Evolutionary conservation across 2,888 invertebrate genomes (phyloP).

Genomic region (Scaptomyza reducta): DNA sequence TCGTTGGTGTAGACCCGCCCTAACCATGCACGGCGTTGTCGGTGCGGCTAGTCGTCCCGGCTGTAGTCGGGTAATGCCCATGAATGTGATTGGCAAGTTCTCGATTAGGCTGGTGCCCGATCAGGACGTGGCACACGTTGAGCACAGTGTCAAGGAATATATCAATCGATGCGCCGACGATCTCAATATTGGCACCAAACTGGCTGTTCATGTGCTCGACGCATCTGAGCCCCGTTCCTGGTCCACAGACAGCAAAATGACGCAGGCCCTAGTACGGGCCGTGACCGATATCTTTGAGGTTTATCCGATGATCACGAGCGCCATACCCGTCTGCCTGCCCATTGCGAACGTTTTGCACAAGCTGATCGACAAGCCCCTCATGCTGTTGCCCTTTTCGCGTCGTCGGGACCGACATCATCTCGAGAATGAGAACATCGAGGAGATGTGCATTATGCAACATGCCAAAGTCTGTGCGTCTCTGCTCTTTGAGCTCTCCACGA

Average conservation of each 20-base stretch:
- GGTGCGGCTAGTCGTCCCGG: constrained; percentile 31
- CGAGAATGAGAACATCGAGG: constrained; percentile 43
- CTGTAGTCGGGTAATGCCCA: constrained; percentile 25
- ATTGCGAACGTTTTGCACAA: constrained; percentile 47
- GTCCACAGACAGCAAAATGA: constrained; percentile 8
- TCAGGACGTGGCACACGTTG: constrained; percentile 27
- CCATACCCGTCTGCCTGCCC: constrained; percentile 40
- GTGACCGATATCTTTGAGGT: constrained; percentile 11
- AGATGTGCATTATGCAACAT: constrained; percentile 17
- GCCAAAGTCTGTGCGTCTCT: constrained; percentile 36
- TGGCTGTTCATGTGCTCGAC: constrained; percentile 26
- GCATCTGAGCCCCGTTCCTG: constrained; percentile 28
- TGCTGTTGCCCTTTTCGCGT: constrained; percentile 42
- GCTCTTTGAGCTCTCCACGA: constrained; percentile 31
- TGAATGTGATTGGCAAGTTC: constrained; percentile 51
- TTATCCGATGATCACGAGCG: constrained; percentile 19
- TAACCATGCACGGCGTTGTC: constrained; percentile 56
- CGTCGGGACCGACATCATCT: constrained; percentile 33
- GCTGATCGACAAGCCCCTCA: constrained; percentile 31
- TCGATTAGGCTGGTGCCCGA: constrained; percentile 53
- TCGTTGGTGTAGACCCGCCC: constrained; percentile 52
- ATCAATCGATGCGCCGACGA: background rate
- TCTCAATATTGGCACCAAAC: constrained; percentile 13
- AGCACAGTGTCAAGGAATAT: constrained; percentile 15
- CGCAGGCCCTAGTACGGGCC: constrained; percentile 1